Percentiles rank a stretch among this genome's conserved stretches.
phyloP scores from a whole-genome alignment of 2,888 invertebrate genomes.

The Onchidella celtica region DNA sequence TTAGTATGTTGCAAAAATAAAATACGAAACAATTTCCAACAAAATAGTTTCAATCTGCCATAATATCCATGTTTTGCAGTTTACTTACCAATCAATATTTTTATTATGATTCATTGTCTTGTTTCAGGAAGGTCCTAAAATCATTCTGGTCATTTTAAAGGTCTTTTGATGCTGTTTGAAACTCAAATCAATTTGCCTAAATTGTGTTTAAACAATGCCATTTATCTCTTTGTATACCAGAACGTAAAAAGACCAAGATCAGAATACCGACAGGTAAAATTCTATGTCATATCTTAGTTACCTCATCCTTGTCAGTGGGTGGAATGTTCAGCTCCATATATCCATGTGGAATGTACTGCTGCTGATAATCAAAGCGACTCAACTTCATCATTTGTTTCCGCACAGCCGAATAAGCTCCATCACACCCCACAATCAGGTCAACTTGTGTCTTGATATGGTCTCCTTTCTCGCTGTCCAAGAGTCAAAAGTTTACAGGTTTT shows the following conservation, averaged over 20 bases:
- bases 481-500: neutral
- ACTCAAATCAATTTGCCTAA: too few species aligned
- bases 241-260: neutral
- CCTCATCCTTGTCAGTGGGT: constrained; percentile 84
- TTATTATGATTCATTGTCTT: too few species aligned
- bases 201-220: too few species aligned
- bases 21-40: too few species aligned
- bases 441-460: constrained; percentile 79
- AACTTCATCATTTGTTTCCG: constrained; percentile 90
- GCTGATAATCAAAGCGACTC: constrained; percentile 90
- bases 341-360: constrained; percentile 96
- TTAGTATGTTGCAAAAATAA: too few species aligned
- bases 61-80: too few species aligned
- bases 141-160: too few species aligned
- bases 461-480: constrained; percentile 37
- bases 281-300: too few species aligned
- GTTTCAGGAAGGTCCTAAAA: too few species aligned
- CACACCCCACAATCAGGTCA: constrained; percentile 94
- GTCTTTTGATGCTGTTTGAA: neutral
- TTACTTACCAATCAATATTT: too few species aligned
- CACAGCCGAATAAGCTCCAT: constrained; percentile 95
- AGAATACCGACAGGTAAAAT: neutral
- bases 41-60: too few species aligned
- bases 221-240: too few species aligned
- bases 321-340: constrained; percentile 96